Evolutionary conservation across 2,888 invertebrate genomes (phyloP).

Genomic region (Pinctada fucata): DNA sequence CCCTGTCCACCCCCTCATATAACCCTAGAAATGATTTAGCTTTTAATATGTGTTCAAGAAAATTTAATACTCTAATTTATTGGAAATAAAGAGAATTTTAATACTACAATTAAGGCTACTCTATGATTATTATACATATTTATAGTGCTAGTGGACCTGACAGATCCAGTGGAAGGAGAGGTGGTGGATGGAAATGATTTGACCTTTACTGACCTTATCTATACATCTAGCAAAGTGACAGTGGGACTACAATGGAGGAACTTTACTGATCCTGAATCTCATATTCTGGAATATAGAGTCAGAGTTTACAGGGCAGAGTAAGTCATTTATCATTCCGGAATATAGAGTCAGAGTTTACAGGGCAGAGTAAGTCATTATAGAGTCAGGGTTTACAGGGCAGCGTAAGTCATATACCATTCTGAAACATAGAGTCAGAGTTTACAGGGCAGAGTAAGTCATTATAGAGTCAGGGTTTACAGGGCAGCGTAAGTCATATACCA

Average conservation of each 20-base stretch:
- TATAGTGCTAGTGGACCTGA: constrained; percentile 59
- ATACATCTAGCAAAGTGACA: constrained; percentile 54
- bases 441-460: too few relatives aligned
- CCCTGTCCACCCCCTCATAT: too few relatives aligned
- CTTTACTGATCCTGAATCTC: constrained; percentile 62
- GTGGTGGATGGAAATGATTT: constrained; percentile 54
- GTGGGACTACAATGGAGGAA: constrained; percentile 58
- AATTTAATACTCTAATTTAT: too few relatives aligned
- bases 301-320: constrained; percentile 52
- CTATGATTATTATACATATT: too few relatives aligned
- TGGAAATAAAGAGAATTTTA: too few relatives aligned
- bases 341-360: constrained; percentile 46
- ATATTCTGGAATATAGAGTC: constrained; percentile 52
- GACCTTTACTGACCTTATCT: constrained; percentile 51
- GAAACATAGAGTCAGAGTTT: constrained; percentile 48
- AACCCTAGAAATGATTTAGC: too few relatives aligned
- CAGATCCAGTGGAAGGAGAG: constrained; percentile 52
- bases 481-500: neutral
- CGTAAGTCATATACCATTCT: constrained; percentile 47
- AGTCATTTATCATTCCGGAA: constrained; percentile 41
- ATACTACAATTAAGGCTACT: too few relatives aligned
- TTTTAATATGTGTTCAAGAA: too few relatives aligned
- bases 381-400: constrained; percentile 38
- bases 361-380: too few relatives aligned
- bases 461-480: constrained; percentile 16